Percentiles rank a stretch among this genome's conserved stretches.
Evolutionary conservation across 2,797 vertebrate species (phyloP).

Genomic region (Macrochelys suwanniensis): DNA sequence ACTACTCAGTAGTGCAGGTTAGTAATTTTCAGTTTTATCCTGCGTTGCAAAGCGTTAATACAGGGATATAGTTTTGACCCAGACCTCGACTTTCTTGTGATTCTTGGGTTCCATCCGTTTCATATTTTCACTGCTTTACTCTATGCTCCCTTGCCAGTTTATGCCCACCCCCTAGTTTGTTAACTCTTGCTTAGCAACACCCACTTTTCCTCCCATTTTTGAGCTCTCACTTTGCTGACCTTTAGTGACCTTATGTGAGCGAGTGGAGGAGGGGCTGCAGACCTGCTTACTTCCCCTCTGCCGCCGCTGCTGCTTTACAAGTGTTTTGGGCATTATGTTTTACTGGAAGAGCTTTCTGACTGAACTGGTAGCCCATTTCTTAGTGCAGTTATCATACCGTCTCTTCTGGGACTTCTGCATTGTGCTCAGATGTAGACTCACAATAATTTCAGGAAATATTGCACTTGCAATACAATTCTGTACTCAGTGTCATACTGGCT

Average conservation of each 20-base stretch:
- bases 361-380: neutral
- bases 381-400: too few species aligned
- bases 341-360: neutral
- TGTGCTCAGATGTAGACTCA: too few species aligned
- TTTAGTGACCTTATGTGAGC: neutral
- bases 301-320: neutral
- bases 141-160: neutral
- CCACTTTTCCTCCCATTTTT: accelerated
- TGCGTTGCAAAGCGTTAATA: neutral
- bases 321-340: neutral
- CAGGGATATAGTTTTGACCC: neutral
- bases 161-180: neutral
- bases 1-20: neutral
- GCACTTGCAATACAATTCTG: too few species aligned
- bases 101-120: neutral
- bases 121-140: neutral
- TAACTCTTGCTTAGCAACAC: neutral
- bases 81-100: neutral
- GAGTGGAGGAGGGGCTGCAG: neutral
- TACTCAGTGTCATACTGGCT: too few species aligned
- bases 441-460: too few species aligned
- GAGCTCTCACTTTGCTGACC: too few species aligned
- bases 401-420: too few species aligned
- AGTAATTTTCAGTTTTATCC: neutral
- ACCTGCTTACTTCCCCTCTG: neutral